Conservation (phyloP, 1,140 invertebrate species). For the Neotoxoptera formosana region DNA sequence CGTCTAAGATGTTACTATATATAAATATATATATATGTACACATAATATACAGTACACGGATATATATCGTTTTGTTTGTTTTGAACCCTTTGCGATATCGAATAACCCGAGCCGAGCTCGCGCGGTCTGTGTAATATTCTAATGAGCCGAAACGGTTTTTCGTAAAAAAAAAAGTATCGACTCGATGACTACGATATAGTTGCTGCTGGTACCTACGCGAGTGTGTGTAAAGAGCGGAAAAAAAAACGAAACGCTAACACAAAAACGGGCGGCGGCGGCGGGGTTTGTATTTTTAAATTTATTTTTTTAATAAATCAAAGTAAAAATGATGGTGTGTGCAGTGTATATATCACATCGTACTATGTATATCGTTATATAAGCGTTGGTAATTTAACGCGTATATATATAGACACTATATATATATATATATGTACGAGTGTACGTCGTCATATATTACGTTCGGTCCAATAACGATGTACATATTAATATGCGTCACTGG, state of each 20-base stretch:
- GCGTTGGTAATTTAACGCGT: background rate
- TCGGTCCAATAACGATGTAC: background rate
- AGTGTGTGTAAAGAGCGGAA: background rate
- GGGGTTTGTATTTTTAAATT: background rate
- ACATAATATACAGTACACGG: background rate
- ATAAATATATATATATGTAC: background rate
- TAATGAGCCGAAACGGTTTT: slow-evolving; percentile 30
- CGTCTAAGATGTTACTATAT: no score
- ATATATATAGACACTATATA: background rate
- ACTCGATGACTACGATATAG: background rate
- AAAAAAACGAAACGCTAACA: background rate
- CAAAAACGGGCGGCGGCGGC: background rate
- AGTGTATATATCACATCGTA: background rate
- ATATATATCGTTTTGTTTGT: slow-evolving; percentile 21
- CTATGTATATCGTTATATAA: no score
- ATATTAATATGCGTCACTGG: slow-evolving; percentile 16
- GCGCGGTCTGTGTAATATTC: background rate
- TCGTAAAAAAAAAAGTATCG: background rate
- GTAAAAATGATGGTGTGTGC: background rate
- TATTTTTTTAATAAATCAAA: slow-evolving; percentile 40
- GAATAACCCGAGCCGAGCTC: background rate
- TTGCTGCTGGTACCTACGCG: no score
- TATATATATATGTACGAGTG: background rate
- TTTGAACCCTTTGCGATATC: slow-evolving; percentile 30
- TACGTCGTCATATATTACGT: background rate